These are phyloP conservation scores for Percopsis omiscomaycus DNA, from an alignment of 2,797 vertebrate species.

Conservation along the genomic window DNA sequence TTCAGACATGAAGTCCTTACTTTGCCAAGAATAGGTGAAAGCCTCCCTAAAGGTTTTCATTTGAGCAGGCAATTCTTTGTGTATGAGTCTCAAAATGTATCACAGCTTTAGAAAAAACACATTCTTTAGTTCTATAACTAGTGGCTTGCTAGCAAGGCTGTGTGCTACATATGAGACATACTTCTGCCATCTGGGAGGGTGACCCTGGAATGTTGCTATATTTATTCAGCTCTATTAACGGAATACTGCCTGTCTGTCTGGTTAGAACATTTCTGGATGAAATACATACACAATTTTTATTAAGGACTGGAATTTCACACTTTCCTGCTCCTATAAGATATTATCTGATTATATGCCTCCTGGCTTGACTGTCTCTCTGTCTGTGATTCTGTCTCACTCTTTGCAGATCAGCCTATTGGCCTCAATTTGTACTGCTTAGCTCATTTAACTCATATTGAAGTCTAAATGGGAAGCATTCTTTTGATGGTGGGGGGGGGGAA, in stretches of 20 bases:
- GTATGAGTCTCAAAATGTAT: constrained; percentile 13
- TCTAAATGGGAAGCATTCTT: constrained; percentile 42
- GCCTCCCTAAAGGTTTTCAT: constrained; percentile 6
- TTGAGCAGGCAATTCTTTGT: neutral
- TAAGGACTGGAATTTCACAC: constrained; percentile 15
- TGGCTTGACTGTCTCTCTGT: constrained; percentile 26
- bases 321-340: constrained; percentile 15
- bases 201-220: constrained; percentile 48
- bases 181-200: constrained; percentile 39
- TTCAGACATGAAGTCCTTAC: constrained; percentile 15
- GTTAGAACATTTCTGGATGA: constrained; percentile 20
- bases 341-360: constrained; percentile 30
- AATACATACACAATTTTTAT: constrained; percentile 11
- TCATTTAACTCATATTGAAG: constrained; percentile 20
- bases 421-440: constrained; percentile 33
- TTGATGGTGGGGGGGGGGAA: constrained; percentile 34
- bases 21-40: neutral
- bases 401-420: neutral
- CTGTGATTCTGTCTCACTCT: constrained; percentile 19
- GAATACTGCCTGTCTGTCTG: constrained; percentile 29
- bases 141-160: constrained; percentile 10
- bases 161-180: constrained; percentile 52
- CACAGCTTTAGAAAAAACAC: constrained; percentile 25
- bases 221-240: constrained; percentile 49
- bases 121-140: constrained; percentile 25